Percentiles rank a stretch among this genome's conserved stretches.
Evolutionary conservation across 2,113 vertebrate genomes (phyloP).

Genomic region (Arvicanthis niloticus): DNA sequence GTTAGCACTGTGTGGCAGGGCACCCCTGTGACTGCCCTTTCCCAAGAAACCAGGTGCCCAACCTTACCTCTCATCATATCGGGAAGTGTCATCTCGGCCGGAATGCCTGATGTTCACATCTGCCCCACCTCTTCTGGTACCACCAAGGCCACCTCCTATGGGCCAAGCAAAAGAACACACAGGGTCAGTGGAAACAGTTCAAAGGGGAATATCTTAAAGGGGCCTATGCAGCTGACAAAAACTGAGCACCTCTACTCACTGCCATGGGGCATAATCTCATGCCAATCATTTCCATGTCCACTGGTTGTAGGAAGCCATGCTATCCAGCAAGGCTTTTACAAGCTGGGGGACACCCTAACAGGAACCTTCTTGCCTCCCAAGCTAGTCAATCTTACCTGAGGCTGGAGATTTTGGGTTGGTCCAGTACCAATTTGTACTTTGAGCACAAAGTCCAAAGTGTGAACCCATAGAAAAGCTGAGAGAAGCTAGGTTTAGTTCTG

Average conservation of each 20-base stretch:
- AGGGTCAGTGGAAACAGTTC: background rate
- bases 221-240: background rate
- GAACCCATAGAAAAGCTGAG: background rate
- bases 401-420: background rate
- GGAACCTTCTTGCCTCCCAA: background rate
- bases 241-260: too few relatives aligned
- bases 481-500: background rate
- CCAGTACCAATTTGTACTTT: background rate
- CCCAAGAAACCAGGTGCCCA: conserved; percentile 30
- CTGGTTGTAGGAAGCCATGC: background rate
- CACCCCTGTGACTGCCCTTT: background rate
- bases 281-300: background rate
- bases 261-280: background rate
- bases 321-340: background rate
- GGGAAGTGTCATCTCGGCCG: conserved; percentile 93
- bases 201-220: fast-evolving
- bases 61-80: conserved; percentile 92
- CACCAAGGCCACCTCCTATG: conserved; percentile 93
- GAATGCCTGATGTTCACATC: conserved; percentile 97
- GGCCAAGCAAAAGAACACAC: background rate
- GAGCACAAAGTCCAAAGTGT: background rate
- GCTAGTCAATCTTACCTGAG: background rate
- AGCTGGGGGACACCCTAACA: background rate
- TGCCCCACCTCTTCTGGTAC: conserved; percentile 94
- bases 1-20: background rate